A percentile compares a stretch with the other conserved stretches of the same genome.
Conservation (phyloP, 2,113 vertebrate genomes). For the Boleophthalmus pectinirostris region DNA sequence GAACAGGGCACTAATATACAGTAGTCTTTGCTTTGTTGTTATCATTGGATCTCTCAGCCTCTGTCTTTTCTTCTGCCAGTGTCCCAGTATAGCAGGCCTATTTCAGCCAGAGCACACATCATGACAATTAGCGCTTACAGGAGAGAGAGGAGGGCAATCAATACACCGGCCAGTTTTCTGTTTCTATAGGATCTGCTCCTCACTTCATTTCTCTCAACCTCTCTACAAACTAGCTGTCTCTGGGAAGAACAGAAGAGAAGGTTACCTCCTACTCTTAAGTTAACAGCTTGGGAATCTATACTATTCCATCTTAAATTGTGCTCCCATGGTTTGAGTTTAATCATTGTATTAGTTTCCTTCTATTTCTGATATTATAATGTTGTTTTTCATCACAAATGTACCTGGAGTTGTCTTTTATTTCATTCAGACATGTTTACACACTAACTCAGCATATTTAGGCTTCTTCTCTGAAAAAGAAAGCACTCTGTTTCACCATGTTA, state of each 20-base stretch:
- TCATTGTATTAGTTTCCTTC: too few relatives aligned
- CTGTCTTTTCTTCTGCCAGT: slow-evolving; percentile 3
- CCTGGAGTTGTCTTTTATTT: too few relatives aligned
- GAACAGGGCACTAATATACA: slow-evolving; percentile 15
- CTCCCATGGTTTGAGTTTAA: too few relatives aligned
- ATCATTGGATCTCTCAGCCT: neutral
- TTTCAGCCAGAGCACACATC: slow-evolving; percentile 46
- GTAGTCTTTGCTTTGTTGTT: neutral
- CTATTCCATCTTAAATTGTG: too few relatives aligned
- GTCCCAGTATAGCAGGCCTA: slow-evolving; percentile 37
- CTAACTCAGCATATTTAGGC: too few relatives aligned
- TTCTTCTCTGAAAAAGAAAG: too few relatives aligned
- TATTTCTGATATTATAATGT: too few relatives aligned
- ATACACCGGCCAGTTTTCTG: slow-evolving; percentile 2
- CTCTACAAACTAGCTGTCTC: slow-evolving; percentile 31
- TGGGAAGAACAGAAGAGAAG: neutral
- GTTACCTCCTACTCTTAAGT: too few relatives aligned
- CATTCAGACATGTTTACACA: too few relatives aligned
- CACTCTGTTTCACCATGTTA: too few relatives aligned
- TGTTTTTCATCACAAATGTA: too few relatives aligned
- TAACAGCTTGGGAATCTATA: too few relatives aligned
- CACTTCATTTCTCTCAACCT: slow-evolving; percentile 28
- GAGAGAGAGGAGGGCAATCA: slow-evolving; percentile 21
- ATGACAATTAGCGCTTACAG: slow-evolving; percentile 51
- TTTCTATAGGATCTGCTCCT: neutral